Conservation (phyloP, 2,113 vertebrate species). For the Oryzias curvinotus region DNA sequence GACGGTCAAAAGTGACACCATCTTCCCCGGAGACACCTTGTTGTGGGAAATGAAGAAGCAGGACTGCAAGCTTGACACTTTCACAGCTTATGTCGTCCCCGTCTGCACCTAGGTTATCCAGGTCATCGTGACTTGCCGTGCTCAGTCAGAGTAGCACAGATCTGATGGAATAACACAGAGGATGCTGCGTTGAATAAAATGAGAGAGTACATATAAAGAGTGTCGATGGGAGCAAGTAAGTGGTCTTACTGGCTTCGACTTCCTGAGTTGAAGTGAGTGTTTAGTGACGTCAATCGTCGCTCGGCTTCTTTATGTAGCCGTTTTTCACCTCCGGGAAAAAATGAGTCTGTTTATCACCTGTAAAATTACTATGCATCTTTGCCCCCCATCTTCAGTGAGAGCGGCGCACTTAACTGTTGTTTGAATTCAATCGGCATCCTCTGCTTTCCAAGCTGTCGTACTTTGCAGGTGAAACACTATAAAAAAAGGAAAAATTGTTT, state of each 20-base stretch:
- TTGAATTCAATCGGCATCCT: slow-evolving; percentile 42
- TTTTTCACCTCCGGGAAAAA: slow-evolving; percentile 21
- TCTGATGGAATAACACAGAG: slow-evolving; percentile 11
- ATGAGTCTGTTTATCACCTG: slow-evolving; percentile 51
- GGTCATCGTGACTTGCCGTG: slow-evolving; percentile 48
- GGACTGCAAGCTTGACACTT: slow-evolving; percentile 58
- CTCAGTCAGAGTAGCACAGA: slow-evolving; percentile 32
- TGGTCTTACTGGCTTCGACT: slow-evolving; percentile 28
- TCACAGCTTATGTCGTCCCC: slow-evolving; percentile 51
- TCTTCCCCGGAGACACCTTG: slow-evolving; percentile 47
- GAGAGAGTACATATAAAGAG: background rate
- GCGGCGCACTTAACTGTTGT: slow-evolving; percentile 27
- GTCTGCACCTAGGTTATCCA: slow-evolving; percentile 44
- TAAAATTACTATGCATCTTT: slow-evolving; percentile 35
- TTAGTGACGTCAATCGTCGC: slow-evolving; percentile 15
- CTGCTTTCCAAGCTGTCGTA: slow-evolving; percentile 38
- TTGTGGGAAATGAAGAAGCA: slow-evolving; percentile 37
- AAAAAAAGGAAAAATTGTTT: slow-evolving; percentile 61
- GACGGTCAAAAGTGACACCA: slow-evolving; percentile 45
- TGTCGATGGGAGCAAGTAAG: no score
- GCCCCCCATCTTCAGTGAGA: slow-evolving; percentile 9
- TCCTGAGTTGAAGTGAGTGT: slow-evolving; percentile 36
- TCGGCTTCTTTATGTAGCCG: slow-evolving; percentile 13
- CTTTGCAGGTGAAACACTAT: slow-evolving; percentile 59
- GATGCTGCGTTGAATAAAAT: slow-evolving; percentile 8